Evolutionary conservation across 2,797 vertebrate genomes (phyloP).

Genomic region (Aeoliscus strigatus): DNA sequence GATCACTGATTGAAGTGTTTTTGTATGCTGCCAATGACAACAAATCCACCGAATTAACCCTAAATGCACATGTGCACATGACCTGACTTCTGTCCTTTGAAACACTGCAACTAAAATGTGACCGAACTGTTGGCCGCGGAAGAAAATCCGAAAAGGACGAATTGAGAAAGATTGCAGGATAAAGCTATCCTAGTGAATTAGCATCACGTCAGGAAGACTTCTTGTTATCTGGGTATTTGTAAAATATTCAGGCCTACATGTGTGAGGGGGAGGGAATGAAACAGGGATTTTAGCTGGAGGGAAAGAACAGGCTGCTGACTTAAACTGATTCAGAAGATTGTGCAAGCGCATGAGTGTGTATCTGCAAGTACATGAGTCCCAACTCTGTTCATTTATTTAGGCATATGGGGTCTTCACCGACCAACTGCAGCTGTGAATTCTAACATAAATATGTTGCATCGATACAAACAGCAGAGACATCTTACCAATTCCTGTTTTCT

Average conservation of each 20-base stretch:
- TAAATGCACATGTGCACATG: conserved; percentile 12
- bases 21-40: conserved; percentile 13
- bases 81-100: conserved; percentile 22
- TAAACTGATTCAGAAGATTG: conserved; percentile 41
- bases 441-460: conserved; percentile 19
- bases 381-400: conserved; percentile 11
- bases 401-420: conserved; percentile 8
- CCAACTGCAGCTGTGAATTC: conserved; percentile 39
- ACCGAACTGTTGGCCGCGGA: conserved; percentile 54
- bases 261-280: conserved; percentile 8
- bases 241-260: conserved; percentile 56
- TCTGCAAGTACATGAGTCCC: conserved; percentile 27
- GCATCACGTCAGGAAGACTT: conserved; percentile 46
- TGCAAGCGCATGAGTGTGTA: conserved; percentile 12
- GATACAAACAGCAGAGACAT: conserved; percentile 27
- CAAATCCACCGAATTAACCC: conserved; percentile 21
- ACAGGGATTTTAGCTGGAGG: conserved; percentile 29
- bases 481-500: conserved; percentile 19
- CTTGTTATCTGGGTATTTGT: conserved; percentile 61
- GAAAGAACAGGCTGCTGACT: conserved; percentile 32
- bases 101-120: no score
- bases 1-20: conserved; percentile 25
- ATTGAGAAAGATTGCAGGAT: conserved; percentile 72
- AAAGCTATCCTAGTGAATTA: conserved; percentile 65
- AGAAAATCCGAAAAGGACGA: conserved; percentile 60